Evolutionary conservation across 2,113 vertebrate species (phyloP).

Genomic region (Ceyx melanurus): DNA sequence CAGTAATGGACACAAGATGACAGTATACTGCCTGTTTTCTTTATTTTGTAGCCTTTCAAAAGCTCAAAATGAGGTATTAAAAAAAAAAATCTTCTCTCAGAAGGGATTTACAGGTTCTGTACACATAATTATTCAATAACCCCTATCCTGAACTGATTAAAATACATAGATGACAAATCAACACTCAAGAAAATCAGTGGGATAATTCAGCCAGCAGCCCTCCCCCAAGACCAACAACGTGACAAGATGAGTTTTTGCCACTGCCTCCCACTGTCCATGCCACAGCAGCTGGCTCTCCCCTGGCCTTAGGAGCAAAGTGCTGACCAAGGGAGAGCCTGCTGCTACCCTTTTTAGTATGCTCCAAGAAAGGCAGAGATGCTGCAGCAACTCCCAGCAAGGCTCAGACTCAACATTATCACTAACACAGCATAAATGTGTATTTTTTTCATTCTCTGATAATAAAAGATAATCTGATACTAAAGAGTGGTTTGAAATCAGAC

Average conservation of each 20-base stretch:
- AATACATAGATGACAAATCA: neutral
- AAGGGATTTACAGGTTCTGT: neutral
- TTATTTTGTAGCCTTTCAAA: neutral
- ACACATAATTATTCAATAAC: neutral
- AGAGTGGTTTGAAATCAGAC: neutral
- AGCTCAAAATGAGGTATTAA: neutral
- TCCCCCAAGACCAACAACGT: neutral
- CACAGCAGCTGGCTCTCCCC: neutral
- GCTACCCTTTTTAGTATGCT: neutral
- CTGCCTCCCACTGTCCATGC: neutral
- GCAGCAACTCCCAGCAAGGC: neutral
- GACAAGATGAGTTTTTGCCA: neutral
- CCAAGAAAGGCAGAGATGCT: neutral
- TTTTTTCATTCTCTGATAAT: neutral
- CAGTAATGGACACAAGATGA: neutral
- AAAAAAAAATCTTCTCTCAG: neutral
- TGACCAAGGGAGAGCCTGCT: rapidly evolving
- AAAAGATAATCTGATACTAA: neutral
- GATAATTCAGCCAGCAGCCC: neutral
- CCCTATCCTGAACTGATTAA: neutral
- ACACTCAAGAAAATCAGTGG: neutral
- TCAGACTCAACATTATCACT: neutral
- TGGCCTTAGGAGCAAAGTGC: neutral
- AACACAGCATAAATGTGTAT: neutral
- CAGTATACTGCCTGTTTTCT: neutral